Percentiles rank a stretch among this genome's conserved stretches.
These are phyloP conservation scores for Antechinus stuartii DNA, from an alignment of 2,113 vertebrate species.

Conservation along the genomic window DNA sequence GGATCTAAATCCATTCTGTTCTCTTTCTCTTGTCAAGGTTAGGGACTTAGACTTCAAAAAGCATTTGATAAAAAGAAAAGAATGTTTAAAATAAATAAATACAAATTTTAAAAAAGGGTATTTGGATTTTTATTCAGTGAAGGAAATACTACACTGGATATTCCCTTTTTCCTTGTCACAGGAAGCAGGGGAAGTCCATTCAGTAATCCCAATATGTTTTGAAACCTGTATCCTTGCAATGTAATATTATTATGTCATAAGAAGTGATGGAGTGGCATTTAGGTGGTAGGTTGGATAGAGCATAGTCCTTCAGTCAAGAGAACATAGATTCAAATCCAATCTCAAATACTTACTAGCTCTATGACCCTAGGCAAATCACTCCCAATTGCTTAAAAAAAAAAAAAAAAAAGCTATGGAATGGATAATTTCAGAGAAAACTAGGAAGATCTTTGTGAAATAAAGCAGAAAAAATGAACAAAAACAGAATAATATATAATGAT, in stretches of 20 bases:
- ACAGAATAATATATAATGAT: not conserved
- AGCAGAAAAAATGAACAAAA: not conserved
- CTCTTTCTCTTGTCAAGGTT: not conserved
- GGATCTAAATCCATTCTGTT: not conserved
- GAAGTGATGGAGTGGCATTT: not conserved
- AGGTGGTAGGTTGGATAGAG: not conserved
- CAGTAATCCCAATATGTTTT: not conserved
- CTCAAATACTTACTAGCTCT: not conserved
- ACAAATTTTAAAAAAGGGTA: not conserved
- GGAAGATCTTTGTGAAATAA: not conserved
- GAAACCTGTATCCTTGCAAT: not conserved
- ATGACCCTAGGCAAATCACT: not conserved
- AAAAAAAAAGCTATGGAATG: not conserved
- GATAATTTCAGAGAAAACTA: not conserved
- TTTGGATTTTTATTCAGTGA: not conserved
- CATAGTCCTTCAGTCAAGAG: not conserved
- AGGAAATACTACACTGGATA: not conserved
- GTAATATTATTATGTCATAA: not conserved
- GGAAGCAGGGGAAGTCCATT: not conserved
- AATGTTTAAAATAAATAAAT: not conserved
- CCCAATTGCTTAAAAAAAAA: not conserved
- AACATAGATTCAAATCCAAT: not conserved
- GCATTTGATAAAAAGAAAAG: not conserved
- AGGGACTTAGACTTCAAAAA: not conserved
- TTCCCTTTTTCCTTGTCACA: not conserved